Conservation (phyloP, 2,797 vertebrate species). For the Halcyon chelicuti region DNA sequence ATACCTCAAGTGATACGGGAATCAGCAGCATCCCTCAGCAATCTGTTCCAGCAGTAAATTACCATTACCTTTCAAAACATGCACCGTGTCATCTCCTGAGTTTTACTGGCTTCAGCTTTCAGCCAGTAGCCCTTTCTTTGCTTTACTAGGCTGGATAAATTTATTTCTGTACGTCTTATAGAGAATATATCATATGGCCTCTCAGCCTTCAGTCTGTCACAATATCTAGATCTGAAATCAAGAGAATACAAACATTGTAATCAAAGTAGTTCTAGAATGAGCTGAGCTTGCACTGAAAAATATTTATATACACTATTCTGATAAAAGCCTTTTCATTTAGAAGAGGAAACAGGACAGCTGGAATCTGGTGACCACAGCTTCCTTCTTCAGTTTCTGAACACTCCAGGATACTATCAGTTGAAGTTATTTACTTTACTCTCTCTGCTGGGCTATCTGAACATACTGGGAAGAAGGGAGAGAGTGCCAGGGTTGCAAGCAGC, state of each 20-base stretch:
- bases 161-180: neutral
- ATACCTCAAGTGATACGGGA: neutral
- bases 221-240: neutral
- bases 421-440: conserved; percentile 15
- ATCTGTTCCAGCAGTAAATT: neutral
- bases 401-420: neutral
- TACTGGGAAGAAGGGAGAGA: neutral
- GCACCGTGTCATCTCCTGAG: neutral
- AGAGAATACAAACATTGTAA: neutral
- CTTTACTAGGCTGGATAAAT: neutral
- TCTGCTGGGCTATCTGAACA: neutral
- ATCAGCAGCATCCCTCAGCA: neutral
- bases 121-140: neutral
- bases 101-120: neutral
- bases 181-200: neutral
- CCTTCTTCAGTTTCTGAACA: neutral
- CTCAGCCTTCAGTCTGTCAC: neutral
- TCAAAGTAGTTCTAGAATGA: conserved; percentile 6
- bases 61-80: neutral
- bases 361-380: conserved; percentile 1
- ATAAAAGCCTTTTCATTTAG: conserved; percentile 28
- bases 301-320: neutral
- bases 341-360: conserved; percentile 20
- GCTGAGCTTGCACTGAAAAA: neutral
- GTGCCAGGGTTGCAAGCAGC: neutral